phyloP scores from a whole-genome alignment of 2,797 vertebrate genomes.

The Tauraco hartlaubi region DNA sequence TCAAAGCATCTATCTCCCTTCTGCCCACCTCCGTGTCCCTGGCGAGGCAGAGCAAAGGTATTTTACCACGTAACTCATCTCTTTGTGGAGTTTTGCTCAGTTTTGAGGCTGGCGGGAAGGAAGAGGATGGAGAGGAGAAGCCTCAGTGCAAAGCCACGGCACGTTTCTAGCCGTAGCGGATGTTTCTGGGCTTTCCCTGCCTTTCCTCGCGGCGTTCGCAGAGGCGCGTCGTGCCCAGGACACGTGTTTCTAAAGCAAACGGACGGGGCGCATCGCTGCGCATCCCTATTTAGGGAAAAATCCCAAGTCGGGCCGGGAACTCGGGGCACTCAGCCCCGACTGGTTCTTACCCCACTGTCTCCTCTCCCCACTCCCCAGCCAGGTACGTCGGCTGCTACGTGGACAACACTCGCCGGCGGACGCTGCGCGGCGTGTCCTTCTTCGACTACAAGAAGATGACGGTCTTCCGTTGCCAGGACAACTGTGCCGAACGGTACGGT shows the following conservation, averaged over 20 bases:
- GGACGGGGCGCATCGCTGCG: accelerated
- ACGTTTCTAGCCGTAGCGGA: accelerated
- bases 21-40: background rate
- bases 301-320: background rate
- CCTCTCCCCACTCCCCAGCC: slow-evolving; percentile 76
- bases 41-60: background rate
- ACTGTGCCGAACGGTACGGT: slow-evolving; percentile 96
- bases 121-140: background rate
- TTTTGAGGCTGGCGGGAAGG: background rate
- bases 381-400: slow-evolving; percentile 94
- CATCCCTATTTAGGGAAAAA: background rate
- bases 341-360: background rate
- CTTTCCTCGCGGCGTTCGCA: background rate
- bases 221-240: accelerated
- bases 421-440: slow-evolving; percentile 94
- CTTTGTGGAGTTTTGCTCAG: background rate
- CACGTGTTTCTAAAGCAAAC: background rate
- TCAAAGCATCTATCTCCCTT: background rate
- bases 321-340: accelerated
- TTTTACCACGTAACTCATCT: background rate
- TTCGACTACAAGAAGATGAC: slow-evolving; percentile 99
- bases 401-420: slow-evolving; percentile 89
- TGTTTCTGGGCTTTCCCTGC: background rate
- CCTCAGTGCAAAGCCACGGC: background rate
- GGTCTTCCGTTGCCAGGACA: slow-evolving; percentile 98